These are phyloP conservation scores for Orthosia cruda DNA, from an alignment of 2,888 invertebrate species.

Conservation along the genomic window DNA sequence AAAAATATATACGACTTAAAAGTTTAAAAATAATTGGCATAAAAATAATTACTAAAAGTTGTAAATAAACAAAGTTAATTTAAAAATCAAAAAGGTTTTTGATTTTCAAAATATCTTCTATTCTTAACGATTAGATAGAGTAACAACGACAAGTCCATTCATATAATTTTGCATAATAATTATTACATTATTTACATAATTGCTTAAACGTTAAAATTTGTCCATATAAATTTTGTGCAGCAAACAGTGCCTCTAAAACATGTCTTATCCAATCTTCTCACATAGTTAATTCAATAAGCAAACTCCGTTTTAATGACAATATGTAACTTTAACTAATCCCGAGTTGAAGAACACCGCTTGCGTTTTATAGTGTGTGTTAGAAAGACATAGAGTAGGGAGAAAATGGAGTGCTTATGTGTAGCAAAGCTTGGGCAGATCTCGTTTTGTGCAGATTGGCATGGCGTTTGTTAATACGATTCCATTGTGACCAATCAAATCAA, in stretches of 20 bases:
- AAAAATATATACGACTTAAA: too few species aligned
- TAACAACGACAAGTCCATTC: too few species aligned
- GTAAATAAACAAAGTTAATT: too few species aligned
- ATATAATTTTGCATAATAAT: too few species aligned
- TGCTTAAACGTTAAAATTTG: not conserved
- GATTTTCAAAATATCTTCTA: too few species aligned
- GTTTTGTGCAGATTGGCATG: not conserved
- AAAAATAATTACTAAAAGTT: too few species aligned
- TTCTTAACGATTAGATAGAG: too few species aligned
- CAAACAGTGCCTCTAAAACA: not conserved
- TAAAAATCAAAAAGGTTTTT: too few species aligned
- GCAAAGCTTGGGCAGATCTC: not conserved
- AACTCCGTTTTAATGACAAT: slow-evolving; percentile 54
- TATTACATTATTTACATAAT: too few species aligned
- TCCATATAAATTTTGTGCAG: not conserved
- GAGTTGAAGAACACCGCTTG: slow-evolving; percentile 69
- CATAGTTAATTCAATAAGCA: slow-evolving; percentile 31
- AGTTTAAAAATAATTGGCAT: too few species aligned
- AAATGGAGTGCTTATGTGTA: slow-evolving; percentile 9
- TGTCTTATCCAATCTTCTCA: not conserved
- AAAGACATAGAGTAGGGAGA: slow-evolving; percentile 1
- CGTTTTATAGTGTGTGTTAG: slow-evolving; percentile 70
- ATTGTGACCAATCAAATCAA: too few species aligned
- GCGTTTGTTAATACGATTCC: not conserved
- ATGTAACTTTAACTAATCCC: slow-evolving; percentile 55